phyloP scores from a whole-genome alignment of 1,140 invertebrate genomes.

The Conopomorpha cramerella region DNA sequence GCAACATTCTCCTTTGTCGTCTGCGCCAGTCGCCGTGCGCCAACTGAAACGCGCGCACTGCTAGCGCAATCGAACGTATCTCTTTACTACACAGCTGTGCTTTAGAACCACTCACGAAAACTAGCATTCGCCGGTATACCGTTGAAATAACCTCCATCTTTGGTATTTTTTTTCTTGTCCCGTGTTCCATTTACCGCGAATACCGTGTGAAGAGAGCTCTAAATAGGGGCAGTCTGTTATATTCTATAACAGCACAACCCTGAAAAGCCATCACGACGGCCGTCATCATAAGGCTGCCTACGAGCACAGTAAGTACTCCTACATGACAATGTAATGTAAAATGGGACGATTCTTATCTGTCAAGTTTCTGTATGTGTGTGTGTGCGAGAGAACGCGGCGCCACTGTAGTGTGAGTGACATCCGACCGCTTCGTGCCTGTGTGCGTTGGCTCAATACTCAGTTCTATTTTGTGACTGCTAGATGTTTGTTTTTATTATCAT shows the following conservation, averaged over 20 bases:
- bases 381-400: slow-evolving; percentile 29
- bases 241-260: slow-evolving; percentile 27
- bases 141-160: no score
- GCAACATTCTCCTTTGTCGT: slow-evolving; percentile 42
- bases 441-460: slow-evolving; percentile 53
- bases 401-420: slow-evolving; percentile 31
- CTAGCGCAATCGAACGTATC: slow-evolving; percentile 45
- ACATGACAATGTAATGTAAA: slow-evolving; percentile 43
- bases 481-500: slow-evolving; percentile 60
- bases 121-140: no score
- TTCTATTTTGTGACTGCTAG: slow-evolving; percentile 53
- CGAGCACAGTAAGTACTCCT: slow-evolving; percentile 50
- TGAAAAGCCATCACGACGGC: slow-evolving; percentile 44
- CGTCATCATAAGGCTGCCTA: slow-evolving; percentile 54
- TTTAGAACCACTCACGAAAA: no score
- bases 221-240: no score
- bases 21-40: slow-evolving; percentile 55
- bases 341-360: slow-evolving; percentile 58
- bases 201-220: no score
- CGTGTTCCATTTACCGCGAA: no score
- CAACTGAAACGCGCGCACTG: slow-evolving; percentile 56
- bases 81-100: no score
- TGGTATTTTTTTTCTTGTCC: no score
- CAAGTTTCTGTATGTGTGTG: slow-evolving; percentile 3
- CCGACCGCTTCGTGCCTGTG: slow-evolving; percentile 30